Evolutionary conservation across 1,140 invertebrate genomes (phyloP), one percentile per base, ranked within the genome.

Genomic region (Argopecten irradians): DNA sequence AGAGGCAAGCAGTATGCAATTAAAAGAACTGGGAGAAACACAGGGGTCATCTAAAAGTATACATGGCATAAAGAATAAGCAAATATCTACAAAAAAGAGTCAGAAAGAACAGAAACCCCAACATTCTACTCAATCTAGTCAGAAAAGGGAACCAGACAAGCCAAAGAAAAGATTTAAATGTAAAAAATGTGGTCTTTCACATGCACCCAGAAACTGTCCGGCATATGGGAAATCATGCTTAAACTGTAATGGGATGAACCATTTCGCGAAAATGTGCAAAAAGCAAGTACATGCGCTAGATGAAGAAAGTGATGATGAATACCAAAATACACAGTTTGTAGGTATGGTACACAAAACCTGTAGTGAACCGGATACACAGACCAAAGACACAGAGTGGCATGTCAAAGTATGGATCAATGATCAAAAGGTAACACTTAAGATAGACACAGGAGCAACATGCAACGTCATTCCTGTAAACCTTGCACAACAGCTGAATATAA

Each of bases 391-490:
- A 11, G 84, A 85, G 9, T 39, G 84, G 39, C 35, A 85, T 39
- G 35, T 41, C 11, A 85, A 85, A 85, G 34, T 22, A 39, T 35
- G 33, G 36, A 85, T 46, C 13, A 46, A 46, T 16, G 43, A 46
- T 8, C 43, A 46, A 22, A 46, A 46, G 9, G 2, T 85, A 28
- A 85, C 22, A 39, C 35, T 88, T 32, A 88, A 88, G 34, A 34
- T 88, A 16, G 87, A 88, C 83, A 88, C 87, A 32, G 82, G 87
- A 0, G 87, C 87, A 1, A 22, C 84, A 41, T 34, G 32, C 82
- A 88, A 88, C 34, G 43, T 88, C 8, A 84, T 88, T 7, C 33
- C 87, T 32, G 1, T 28, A 28, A n/a, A 22, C 5, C 7, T 83
- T 28, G 83, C 34, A n/a, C 22, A 46, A 14, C 83, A 88, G 35